These are phyloP conservation scores for Anguilla obscura DNA, from an alignment of 2,797 vertebrate species.

Conservation along the genomic window DNA sequence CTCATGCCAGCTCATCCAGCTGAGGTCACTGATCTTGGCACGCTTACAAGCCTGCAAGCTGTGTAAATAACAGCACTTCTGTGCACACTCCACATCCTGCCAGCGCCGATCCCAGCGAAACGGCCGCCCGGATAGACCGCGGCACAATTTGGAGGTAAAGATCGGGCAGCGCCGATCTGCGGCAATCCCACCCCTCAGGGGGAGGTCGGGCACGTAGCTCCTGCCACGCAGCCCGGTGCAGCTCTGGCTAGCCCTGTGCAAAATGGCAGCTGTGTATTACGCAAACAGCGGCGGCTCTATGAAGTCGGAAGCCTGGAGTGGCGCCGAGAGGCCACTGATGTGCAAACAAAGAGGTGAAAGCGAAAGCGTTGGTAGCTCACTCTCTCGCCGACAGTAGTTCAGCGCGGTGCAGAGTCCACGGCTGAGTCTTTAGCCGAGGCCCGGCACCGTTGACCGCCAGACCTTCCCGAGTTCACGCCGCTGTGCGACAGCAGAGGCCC, in stretches of 20 bases:
- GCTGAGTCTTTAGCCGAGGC: neutral
- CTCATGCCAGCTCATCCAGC: neutral
- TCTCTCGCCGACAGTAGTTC: neutral
- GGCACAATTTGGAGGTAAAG: neutral
- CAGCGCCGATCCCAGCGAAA: neutral
- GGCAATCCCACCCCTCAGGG: neutral
- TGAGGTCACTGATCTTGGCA: neutral
- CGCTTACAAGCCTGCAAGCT: neutral
- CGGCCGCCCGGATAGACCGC: neutral
- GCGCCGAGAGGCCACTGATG: neutral
- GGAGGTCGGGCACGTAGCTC: neutral
- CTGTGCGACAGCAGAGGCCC: neutral
- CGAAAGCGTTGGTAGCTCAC: neutral
- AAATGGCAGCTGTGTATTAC: neutral
- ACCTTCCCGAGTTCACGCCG: neutral
- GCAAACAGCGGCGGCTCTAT: neutral
- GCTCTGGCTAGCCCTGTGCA: neutral
- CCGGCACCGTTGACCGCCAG: neutral
- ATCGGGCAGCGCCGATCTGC: neutral
- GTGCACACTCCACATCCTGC: neutral
- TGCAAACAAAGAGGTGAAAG: neutral
- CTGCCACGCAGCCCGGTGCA: neutral
- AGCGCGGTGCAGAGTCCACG: neutral
- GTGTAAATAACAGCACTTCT: conserved; percentile 6
- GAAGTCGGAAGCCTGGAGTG: neutral